These are phyloP conservation scores for Bemisia tabaci DNA, from an alignment of 1,140 invertebrate genomes.

Conservation along the genomic window DNA sequence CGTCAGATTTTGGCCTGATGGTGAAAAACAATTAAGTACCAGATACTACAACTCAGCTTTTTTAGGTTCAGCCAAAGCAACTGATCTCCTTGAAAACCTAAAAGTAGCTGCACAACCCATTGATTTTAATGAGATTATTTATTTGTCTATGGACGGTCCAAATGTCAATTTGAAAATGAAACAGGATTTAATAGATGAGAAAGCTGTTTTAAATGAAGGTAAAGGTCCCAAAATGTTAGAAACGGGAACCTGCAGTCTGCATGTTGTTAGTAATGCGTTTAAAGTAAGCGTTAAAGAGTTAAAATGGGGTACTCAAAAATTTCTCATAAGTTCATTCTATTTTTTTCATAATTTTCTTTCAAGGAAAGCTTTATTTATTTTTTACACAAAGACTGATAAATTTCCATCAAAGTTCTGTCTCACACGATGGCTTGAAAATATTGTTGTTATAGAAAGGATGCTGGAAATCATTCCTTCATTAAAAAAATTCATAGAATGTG, in stretches of 20 bases:
- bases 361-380: slow-evolving; percentile 12
- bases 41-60: slow-evolving; percentile 19
- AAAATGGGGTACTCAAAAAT: slow-evolving; percentile 10
- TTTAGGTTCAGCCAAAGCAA: slow-evolving; percentile 15
- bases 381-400: slow-evolving; percentile 8
- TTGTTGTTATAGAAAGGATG: slow-evolving; percentile 8
- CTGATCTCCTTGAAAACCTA: slow-evolving; percentile 16
- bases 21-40: slow-evolving; percentile 4
- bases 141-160: slow-evolving; percentile 20
- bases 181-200: slow-evolving; percentile 12
- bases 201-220: neutral
- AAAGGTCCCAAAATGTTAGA: slow-evolving; percentile 9
- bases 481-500: slow-evolving; percentile 9
- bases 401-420: slow-evolving; percentile 17
- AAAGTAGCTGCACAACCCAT: slow-evolving; percentile 1
- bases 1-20: slow-evolving; percentile 9
- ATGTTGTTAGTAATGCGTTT: slow-evolving; percentile 14
- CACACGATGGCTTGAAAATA: slow-evolving; percentile 16
- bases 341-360: slow-evolving; percentile 12
- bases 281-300: slow-evolving; percentile 12
- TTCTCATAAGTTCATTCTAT: slow-evolving; percentile 11
- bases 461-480: slow-evolving; percentile 11
- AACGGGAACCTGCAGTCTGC: slow-evolving; percentile 14
- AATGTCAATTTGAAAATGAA: slow-evolving; percentile 13
- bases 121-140: slow-evolving; percentile 15